Evolutionary conservation across 2,888 invertebrate genomes (phyloP).

Genomic region (Synergus umbraculus): DNA sequence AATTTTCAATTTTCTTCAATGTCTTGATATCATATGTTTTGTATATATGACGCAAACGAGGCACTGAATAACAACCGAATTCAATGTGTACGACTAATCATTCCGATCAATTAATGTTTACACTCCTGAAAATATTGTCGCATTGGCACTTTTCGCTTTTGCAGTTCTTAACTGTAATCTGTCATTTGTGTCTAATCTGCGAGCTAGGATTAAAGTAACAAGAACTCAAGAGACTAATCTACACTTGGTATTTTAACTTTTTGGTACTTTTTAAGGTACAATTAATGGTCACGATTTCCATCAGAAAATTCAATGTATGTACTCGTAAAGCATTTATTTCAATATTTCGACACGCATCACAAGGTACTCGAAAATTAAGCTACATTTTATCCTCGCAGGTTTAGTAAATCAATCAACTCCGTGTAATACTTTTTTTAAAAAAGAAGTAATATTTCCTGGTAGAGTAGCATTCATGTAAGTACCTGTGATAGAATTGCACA

Average conservation of each 20-base stretch:
- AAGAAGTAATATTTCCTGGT: constrained; percentile 53
- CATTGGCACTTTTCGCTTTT: not conserved
- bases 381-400: not conserved
- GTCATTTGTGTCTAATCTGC: not conserved
- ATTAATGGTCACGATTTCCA: not conserved
- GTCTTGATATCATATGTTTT: not conserved
- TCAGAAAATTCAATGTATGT: not conserved
- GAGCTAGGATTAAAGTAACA: not conserved
- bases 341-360: too few species aligned
- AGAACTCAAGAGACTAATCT: not conserved
- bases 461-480: constrained; percentile 62
- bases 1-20: not conserved
- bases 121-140: not conserved
- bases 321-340: too few species aligned
- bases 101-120: not conserved
- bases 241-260: not conserved
- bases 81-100: constrained; percentile 12
- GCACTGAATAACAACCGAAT: not conserved
- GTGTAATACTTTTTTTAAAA: not conserved
- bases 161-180: not conserved
- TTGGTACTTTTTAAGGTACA: not conserved
- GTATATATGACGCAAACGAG: not conserved
- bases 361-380: too few species aligned
- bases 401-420: not conserved
- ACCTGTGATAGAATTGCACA: constrained; percentile 71